phyloP scores from a whole-genome alignment of 2,113 vertebrate genomes.

The Aleadryas rufinucha region DNA sequence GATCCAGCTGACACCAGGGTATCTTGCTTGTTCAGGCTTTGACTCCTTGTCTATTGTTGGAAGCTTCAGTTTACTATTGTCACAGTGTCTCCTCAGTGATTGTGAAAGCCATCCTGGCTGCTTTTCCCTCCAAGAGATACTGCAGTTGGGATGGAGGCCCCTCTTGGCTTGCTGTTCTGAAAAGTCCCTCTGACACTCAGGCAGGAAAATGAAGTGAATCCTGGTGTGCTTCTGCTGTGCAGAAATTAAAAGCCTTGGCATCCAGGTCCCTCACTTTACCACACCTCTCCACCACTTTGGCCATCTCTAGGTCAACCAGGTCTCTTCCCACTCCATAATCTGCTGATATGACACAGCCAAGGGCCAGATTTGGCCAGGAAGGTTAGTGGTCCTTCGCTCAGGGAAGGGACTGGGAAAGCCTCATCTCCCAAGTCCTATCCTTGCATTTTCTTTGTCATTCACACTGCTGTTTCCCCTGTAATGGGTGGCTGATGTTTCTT shows the following conservation, averaged over 20 bases:
- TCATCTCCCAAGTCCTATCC: not conserved
- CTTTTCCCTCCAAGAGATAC: not conserved
- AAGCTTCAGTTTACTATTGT: not conserved
- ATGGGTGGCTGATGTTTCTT: not conserved
- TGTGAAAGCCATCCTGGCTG: not conserved
- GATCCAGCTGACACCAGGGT: not conserved
- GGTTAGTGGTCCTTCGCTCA: not conserved
- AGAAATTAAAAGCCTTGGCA: not conserved
- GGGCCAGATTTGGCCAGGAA: not conserved
- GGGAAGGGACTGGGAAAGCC: not conserved
- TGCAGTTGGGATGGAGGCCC: not conserved
- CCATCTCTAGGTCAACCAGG: not conserved
- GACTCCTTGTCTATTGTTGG: not conserved
- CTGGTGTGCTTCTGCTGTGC: not conserved
- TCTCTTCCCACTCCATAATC: not conserved
- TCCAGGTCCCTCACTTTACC: not conserved
- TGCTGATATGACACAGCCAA: not conserved
- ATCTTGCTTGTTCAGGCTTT: not conserved
- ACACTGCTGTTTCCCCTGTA: not conserved
- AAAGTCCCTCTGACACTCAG: not conserved
- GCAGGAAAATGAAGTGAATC: not conserved
- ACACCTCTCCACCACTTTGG: not conserved
- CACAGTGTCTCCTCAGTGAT: accelerated
- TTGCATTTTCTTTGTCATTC: not conserved
- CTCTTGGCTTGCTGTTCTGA: not conserved